Conservation (phyloP, 1,140 invertebrate species). For the Drosophila funebris region DNA sequence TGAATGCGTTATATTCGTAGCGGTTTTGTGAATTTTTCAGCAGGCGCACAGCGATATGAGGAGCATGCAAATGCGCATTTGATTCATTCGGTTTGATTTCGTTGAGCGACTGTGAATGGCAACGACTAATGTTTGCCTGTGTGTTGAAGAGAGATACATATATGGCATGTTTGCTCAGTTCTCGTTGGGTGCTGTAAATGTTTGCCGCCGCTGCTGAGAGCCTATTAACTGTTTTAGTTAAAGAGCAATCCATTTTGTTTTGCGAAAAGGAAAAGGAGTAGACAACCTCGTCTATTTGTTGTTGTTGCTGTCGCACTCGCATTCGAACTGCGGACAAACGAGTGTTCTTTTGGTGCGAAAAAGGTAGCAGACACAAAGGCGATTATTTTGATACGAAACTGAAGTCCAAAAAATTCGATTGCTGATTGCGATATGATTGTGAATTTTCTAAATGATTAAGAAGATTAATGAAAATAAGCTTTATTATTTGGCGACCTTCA, state of each 20-base stretch:
- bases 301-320: slow-evolving; percentile 24
- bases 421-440: neutral
- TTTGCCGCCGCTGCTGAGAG: slow-evolving; percentile 44
- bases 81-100: slow-evolving; percentile 1
- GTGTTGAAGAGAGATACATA: slow-evolving; percentile 47
- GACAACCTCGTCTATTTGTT: slow-evolving; percentile 40
- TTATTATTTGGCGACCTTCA: neutral
- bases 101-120: slow-evolving; percentile 31
- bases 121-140: neutral
- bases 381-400: slow-evolving; percentile 1
- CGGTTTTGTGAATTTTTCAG: slow-evolving; percentile 80
- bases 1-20: slow-evolving; percentile 82
- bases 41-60: slow-evolving; percentile 41
- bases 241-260: slow-evolving; percentile 83
- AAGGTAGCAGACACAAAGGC: slow-evolving; percentile 14
- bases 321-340: neutral
- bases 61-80: slow-evolving; percentile 9
- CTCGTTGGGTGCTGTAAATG: neutral
- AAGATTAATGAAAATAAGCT: slow-evolving; percentile 8
- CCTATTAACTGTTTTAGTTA: slow-evolving; percentile 83
- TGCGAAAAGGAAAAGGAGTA: slow-evolving; percentile 79
- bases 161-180: slow-evolving; percentile 39
- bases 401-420: neutral
- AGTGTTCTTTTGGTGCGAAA: slow-evolving; percentile 13
- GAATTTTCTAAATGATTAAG: neutral